Evolutionary conservation across 2,888 invertebrate genomes (phyloP).

Genomic region (Doris montereyensis): DNA sequence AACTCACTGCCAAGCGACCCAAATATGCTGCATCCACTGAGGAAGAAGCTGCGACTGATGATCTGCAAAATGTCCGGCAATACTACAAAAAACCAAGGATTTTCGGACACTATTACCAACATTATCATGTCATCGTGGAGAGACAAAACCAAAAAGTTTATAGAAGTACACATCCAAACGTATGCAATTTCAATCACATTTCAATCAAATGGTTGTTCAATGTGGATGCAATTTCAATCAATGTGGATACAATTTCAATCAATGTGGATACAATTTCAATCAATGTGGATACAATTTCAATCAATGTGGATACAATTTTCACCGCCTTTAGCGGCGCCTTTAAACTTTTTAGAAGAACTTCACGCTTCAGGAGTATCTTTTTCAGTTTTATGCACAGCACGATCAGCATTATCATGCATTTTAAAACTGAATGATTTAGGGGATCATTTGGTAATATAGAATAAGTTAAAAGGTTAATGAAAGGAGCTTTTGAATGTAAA

Average conservation of each 20-base stretch:
- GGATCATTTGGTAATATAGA: neutral
- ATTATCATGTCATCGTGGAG: neutral
- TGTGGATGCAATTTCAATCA: no score
- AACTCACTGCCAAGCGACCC: neutral
- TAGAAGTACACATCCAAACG: neutral
- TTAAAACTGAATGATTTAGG: neutral
- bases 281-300: no score
- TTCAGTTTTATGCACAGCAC: neutral
- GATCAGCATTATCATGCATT: neutral
- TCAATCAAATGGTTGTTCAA: no score
- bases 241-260: no score
- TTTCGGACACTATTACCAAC: neutral
- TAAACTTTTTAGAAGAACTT: neutral
- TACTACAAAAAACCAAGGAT: neutral
- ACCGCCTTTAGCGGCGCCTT: neutral
- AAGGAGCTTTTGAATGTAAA: conserved; percentile 1
- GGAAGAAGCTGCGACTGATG: neutral
- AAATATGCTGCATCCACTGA: neutral
- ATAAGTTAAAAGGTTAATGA: conserved; percentile 3
- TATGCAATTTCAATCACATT: neutral
- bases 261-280: neutral
- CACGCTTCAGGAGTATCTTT: neutral
- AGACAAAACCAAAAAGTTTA: neutral
- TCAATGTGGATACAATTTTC: no score
- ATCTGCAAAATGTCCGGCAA: neutral